A percentile compares a stretch with the other conserved stretches of the same genome.
Evolutionary conservation across 2,113 vertebrate species (phyloP).

Genomic region (Saccopteryx leptura): DNA sequence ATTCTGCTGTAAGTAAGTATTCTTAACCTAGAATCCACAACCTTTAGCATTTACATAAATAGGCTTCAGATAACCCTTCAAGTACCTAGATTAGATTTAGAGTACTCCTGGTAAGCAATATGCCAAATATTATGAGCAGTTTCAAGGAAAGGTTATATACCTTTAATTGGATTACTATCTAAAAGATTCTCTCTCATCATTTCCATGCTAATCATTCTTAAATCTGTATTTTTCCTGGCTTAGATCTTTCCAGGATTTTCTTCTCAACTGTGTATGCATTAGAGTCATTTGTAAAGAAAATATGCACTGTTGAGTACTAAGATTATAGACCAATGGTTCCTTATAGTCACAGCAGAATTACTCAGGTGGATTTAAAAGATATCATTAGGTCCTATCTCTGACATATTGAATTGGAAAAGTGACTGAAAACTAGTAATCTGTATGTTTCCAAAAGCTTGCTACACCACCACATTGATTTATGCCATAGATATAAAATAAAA

Average conservation of each 20-base stretch:
- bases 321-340: background rate
- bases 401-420: constrained; percentile 5
- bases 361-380: background rate
- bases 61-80: background rate
- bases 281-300: background rate
- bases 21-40: background rate
- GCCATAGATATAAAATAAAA: background rate
- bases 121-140: background rate
- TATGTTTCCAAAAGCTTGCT: background rate
- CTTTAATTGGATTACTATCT: background rate
- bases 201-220: background rate
- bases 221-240: background rate
- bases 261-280: background rate
- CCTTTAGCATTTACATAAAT: background rate
- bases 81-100: background rate
- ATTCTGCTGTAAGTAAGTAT: background rate
- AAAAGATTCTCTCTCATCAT: background rate
- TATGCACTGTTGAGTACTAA: background rate
- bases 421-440: background rate
- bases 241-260: background rate
- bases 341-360: background rate
- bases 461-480: background rate
- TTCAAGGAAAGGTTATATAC: background rate
- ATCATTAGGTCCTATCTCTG: background rate
- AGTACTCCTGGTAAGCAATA: background rate